Evolutionary conservation across 2,888 invertebrate species (phyloP).

Genomic region (Anoplius nigerrimus): DNA sequence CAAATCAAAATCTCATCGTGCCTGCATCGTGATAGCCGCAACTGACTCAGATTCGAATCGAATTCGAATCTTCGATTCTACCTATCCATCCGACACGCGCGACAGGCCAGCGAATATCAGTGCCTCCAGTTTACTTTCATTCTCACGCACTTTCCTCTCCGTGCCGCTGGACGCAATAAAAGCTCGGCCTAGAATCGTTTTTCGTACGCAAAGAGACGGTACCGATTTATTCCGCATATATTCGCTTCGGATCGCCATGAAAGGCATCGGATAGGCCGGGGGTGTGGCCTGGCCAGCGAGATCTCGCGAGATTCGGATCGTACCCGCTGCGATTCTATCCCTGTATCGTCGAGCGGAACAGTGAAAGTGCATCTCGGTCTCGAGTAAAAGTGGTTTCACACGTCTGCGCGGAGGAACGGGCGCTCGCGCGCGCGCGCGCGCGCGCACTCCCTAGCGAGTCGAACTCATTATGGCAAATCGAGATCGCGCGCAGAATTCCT

Average conservation of each 20-base stretch:
- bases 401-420: slow-evolving; percentile 50
- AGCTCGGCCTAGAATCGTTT: too few relatives aligned
- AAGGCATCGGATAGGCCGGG: slow-evolving; percentile 12
- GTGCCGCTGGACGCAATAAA: too few relatives aligned
- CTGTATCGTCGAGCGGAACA: slow-evolving; percentile 64
- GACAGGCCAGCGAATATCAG: too few relatives aligned
- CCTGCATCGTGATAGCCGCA: too few relatives aligned
- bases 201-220: not conserved
- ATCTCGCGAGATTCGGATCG: slow-evolving; percentile 55
- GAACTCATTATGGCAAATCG: slow-evolving; percentile 64
- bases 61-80: too few relatives aligned
- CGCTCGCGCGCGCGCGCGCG: slow-evolving; percentile 49
- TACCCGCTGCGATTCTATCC: slow-evolving; percentile 42
- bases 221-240: not conserved
- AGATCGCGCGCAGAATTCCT: slow-evolving; percentile 52
- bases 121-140: too few relatives aligned
- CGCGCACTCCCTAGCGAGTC: slow-evolving; percentile 1
- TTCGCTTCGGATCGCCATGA: slow-evolving; percentile 5
- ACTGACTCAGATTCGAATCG: too few relatives aligned
- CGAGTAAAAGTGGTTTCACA: slow-evolving; percentile 68
- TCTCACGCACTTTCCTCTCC: too few relatives aligned
- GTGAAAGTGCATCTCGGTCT: slow-evolving; percentile 67
- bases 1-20: too few relatives aligned
- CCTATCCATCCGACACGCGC: too few relatives aligned
- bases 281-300: slow-evolving; percentile 33